Evolutionary conservation across 2,797 vertebrate genomes (phyloP), one percentile per base, ranked within the genome.

Genomic region (Pampus argenteus): DNA sequence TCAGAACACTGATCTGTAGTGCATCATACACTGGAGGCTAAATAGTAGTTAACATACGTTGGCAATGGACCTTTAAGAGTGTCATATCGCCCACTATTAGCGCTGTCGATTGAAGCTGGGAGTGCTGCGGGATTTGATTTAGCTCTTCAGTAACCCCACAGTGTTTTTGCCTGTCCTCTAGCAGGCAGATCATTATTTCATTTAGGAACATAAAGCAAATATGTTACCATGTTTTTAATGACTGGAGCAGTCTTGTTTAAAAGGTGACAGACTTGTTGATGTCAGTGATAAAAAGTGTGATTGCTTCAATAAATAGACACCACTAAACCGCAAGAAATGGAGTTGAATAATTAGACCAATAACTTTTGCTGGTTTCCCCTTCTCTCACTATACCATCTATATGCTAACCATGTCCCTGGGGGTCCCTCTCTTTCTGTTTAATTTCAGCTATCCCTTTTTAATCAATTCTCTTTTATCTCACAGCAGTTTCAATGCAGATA

Each of bases 381-480:
- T 66, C 66, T 79, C 36, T 66, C 61, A 45, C 40, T 54, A 11
- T 48, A 87, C 87, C 74, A 90, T 94, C 92, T 91, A 92, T 90
- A 93, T 91, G 88, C 88, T 88, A 86, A 92, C 81, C 87, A 78
- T 88, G 84, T 87, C 83, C 88, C 88, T 0, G 7, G 83, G 86
- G 83, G 83, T 72, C 60, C 81, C 81, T 82, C 64, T 62, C 67
- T 80, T 76, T 76, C 68, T 80, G 49, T 87, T 88, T 91, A 89
- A 89, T 93, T 93, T 89, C 84, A 86, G 69, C 66, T 69, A 90
- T 92, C 82, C 74, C 78, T 84, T 89, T 93, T 89, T 84, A 92
- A 92, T 93, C 85, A 88, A 76, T 90, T 93, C 86, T 85, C 74
- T 89, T 93, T 92, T 80, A 91, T 93, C 88, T 89, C 78, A 78